phyloP scores from a whole-genome alignment of 2,797 vertebrate genomes.

The Onychomys arenicola region DNA sequence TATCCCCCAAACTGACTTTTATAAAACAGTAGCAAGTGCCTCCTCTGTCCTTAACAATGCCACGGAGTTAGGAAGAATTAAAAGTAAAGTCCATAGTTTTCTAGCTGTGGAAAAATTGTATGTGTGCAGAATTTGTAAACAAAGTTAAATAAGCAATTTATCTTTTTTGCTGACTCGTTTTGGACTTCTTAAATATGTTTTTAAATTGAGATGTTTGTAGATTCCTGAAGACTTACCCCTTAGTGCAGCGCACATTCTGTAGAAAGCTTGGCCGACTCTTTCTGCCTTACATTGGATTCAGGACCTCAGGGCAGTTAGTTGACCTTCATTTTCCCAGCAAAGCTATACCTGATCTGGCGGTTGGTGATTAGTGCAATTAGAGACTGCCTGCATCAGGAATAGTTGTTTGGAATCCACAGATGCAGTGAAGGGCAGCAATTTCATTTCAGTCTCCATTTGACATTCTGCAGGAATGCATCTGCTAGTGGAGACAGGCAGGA shows the following conservation, averaged over 20 bases:
- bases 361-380: slow-evolving; percentile 31
- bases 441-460: slow-evolving; percentile 59
- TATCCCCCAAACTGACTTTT: slow-evolving; percentile 73
- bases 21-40: slow-evolving; percentile 80
- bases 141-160: slow-evolving; percentile 65
- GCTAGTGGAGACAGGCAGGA: slow-evolving; percentile 15
- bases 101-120: slow-evolving; percentile 52
- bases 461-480: slow-evolving; percentile 45
- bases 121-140: slow-evolving; percentile 66
- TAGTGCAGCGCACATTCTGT: slow-evolving; percentile 49
- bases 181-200: slow-evolving; percentile 78
- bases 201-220: slow-evolving; percentile 76
- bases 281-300: slow-evolving; percentile 70
- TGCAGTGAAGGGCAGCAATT: slow-evolving; percentile 47
- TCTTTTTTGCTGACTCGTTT: slow-evolving; percentile 78
- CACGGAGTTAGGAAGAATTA: slow-evolving; percentile 68
- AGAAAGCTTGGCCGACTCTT: slow-evolving; percentile 67
- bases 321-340: slow-evolving; percentile 40
- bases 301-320: slow-evolving; percentile 64
- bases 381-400: slow-evolving; percentile 31
- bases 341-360: slow-evolving; percentile 54
- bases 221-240: slow-evolving; percentile 74
- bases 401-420: slow-evolving; percentile 51
- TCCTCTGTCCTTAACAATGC: slow-evolving; percentile 74
- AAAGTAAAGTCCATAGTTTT: slow-evolving; percentile 71